Base-by-base conservation (phyloP, 2,113 vertebrate species). In the Herpailurus yagouaroundi region DNA sequence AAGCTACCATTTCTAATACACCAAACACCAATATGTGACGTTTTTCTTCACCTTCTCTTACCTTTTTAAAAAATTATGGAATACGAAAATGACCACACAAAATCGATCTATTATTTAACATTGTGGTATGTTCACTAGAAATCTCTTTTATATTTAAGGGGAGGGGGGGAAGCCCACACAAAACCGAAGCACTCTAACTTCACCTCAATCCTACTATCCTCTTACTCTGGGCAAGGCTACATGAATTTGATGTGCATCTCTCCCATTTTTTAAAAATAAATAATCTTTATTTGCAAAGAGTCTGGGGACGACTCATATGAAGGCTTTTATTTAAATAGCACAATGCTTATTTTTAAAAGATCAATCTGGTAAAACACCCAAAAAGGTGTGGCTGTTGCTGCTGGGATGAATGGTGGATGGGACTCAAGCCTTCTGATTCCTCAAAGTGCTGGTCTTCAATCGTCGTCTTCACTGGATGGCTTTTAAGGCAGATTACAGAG, bases 341-440 rank as follows among this genome's bases (percentile, higher is more conserved):
- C n/a, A 86, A 63, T 86, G 57, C 38, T 89, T 95, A 89, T 89
- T 91, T 91, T 88, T 18, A 93, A 91, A 92, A 88, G 33, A 19
- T 4, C 29, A 50, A 66, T 23, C 27, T 13, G 25, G 23, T 31
- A 69, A 48, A 82, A 64, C 1, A 29, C 9, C 76, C 21, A 16
- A 25, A 66, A 64, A 18, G 13, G 23, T 15, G 6, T 19, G 18
- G 19, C 5, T 1, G 13, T 41, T 23, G 48, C 15, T 25, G 33
- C 52, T 11, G 16, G 74, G 14, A 14, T 16, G 21, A 21, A n/a
- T 60, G 60, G 5, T 23, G n/a, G 45, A 8, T 71, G n/a, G 55
- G 74, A 52, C 79, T 66, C 15, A 27, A n/a, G 38, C 10, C 31
- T 36, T n/a, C 29, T 4, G 18, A 45, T 13, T 29, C 38, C 55